phyloP scores from a whole-genome alignment of 2,888 invertebrate species.

The Ormyrus rosae region DNA sequence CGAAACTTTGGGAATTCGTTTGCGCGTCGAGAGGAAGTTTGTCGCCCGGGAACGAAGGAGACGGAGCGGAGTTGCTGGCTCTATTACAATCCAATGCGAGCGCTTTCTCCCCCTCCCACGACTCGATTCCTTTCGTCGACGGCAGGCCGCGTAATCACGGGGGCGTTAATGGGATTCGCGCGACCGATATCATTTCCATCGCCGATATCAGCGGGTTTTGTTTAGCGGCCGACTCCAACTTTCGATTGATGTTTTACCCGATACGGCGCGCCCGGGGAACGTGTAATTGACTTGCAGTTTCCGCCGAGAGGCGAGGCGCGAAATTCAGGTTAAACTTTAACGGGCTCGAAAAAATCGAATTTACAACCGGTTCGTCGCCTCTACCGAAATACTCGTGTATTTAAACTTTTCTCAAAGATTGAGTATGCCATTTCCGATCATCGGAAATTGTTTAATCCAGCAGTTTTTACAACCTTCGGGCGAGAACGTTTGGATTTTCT shows the following conservation, averaged over 20 bases:
- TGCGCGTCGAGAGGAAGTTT: not conserved
- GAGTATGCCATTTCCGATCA: too few species aligned
- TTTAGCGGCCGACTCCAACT: not conserved
- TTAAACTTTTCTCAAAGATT: too few species aligned
- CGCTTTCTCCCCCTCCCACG: not conserved
- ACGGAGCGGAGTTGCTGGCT: not conserved
- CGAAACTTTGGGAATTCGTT: constrained; percentile 38
- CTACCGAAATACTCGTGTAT: too few species aligned
- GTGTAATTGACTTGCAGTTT: constrained; percentile 24
- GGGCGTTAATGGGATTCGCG: constrained; percentile 48
- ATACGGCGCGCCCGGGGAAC: not conserved
- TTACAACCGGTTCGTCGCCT: too few species aligned
- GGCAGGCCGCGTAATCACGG: constrained; percentile 29
- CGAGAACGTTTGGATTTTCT: not conserved
- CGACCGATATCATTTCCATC: constrained; percentile 26
- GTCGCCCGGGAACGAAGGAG: not conserved
- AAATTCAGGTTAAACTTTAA: not conserved
- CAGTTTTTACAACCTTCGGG: constrained; percentile 25
- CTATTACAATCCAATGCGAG: constrained; percentile 27
- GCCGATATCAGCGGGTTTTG: constrained; percentile 21
- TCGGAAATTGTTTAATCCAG: not conserved
- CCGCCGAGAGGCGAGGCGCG: not conserved
- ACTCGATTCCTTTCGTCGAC: constrained; percentile 12
- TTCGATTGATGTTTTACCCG: not conserved
- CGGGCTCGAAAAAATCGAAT: not conserved